Evolutionary conservation across 2,113 vertebrate species (phyloP).

Genomic region (Muntiacus muntjak): DNA sequence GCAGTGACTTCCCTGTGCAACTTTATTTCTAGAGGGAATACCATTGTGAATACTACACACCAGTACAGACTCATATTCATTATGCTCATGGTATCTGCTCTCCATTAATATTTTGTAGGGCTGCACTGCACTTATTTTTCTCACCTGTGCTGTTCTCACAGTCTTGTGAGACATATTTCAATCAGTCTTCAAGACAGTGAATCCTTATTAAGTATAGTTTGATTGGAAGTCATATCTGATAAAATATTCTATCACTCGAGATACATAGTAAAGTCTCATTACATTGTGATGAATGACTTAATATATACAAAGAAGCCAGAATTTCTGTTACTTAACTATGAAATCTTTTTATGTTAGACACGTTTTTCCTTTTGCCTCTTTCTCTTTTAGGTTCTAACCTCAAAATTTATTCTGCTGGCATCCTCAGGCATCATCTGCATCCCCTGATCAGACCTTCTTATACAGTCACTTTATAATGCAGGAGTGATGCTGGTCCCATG

Average conservation of each 20-base stretch:
- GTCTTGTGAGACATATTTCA: constrained; percentile 19
- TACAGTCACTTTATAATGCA: background rate
- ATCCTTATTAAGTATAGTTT: constrained; percentile 43
- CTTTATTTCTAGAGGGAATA: constrained; percentile 54
- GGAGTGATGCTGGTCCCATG: background rate
- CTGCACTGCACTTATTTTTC: constrained; percentile 9
- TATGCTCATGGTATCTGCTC: background rate
- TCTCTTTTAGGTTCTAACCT: constrained; percentile 1
- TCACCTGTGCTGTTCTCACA: constrained; percentile 9
- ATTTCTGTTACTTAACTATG: constrained; percentile 28
- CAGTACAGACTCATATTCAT: background rate
- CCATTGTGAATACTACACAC: background rate
- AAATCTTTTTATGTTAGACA: background rate
- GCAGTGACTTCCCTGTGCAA: constrained; percentile 25
- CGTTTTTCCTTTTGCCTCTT: background rate
- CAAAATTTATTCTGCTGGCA: background rate
- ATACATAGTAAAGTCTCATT: constrained; percentile 39
- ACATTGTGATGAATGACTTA: constrained; percentile 17
- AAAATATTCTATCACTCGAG: constrained; percentile 35
- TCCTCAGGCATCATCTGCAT: background rate
- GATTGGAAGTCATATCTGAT: constrained; percentile 15
- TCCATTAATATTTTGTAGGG: constrained; percentile 27
- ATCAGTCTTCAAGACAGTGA: background rate
- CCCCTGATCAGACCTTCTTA: background rate
- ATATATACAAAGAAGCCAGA: constrained; percentile 30